phyloP scores from a whole-genome alignment of 64 coral and sea anemone species.

The Hydrozoanthus tunicans region DNA sequence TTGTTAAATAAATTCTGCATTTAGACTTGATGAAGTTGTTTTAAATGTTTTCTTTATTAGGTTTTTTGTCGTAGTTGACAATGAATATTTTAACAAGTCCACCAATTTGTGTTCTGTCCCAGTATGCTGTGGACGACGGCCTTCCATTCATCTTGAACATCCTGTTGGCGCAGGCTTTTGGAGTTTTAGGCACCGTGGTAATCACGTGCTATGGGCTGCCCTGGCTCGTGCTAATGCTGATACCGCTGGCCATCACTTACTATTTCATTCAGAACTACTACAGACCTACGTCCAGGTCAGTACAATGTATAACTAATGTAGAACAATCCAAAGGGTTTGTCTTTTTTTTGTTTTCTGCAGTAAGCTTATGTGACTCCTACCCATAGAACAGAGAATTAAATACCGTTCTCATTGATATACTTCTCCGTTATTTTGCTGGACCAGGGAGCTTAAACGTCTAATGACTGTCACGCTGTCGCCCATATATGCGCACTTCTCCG shows the following conservation, averaged over 20 bases:
- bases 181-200: slow-evolving; percentile 82
- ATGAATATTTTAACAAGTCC: not conserved
- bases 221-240: slow-evolving; percentile 86
- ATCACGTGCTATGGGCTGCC: slow-evolving; percentile 99
- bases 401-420: not conserved
- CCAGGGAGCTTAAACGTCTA: slow-evolving; percentile 88
- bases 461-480: slow-evolving; percentile 94
- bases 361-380: not conserved
- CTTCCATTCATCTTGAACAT: slow-evolving; percentile 98
- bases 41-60: too few species aligned
- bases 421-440: not conserved
- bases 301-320: not conserved
- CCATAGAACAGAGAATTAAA: not conserved
- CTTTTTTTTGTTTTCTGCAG: not conserved
- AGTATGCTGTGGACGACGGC: slow-evolving; percentile 98
- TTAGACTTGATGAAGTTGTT: too few species aligned
- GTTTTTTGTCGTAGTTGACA: too few species aligned
- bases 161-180: slow-evolving; percentile 94
- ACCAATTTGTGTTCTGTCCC: slow-evolving; percentile 1
- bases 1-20: too few species aligned
- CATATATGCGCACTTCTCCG: slow-evolving; percentile 97
- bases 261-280: slow-evolving; percentile 98
- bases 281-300: slow-evolving; percentile 88
- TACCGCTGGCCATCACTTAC: slow-evolving; percentile 87
- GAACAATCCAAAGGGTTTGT: not conserved